Conservation (phyloP, 2,113 vertebrate genomes). For the Epinephelus fuscoguttatus region DNA sequence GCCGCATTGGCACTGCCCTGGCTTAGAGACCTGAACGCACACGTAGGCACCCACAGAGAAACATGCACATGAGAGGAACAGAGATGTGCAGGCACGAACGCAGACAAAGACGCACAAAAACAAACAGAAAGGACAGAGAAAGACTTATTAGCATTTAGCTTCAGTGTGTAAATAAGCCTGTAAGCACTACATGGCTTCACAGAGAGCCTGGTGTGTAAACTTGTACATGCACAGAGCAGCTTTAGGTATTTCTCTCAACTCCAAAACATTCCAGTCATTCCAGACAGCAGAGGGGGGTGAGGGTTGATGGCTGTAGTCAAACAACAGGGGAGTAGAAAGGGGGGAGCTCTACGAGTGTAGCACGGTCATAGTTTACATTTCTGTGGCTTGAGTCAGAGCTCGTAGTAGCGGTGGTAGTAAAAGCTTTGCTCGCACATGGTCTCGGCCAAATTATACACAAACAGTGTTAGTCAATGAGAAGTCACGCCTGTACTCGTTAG, state of each 20-base stretch:
- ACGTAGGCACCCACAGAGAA: neutral
- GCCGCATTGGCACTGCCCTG: conserved; percentile 95
- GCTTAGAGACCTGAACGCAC: conserved; percentile 90
- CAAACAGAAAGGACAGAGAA: neutral
- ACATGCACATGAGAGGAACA: neutral
- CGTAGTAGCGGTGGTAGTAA: conserved; percentile 44
- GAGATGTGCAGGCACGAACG: neutral
- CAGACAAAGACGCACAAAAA: conserved; percentile 20
- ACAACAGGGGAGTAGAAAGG: conserved; percentile 56
- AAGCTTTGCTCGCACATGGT: conserved; percentile 5
- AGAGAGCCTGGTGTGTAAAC: conserved; percentile 33
- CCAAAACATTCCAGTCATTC: conserved; percentile 83
- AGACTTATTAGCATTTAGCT: neutral
- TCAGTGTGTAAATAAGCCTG: neutral
- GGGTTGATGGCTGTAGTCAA: conserved; percentile 51
- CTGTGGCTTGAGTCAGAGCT: conserved; percentile 74
- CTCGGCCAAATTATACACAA: neutral
- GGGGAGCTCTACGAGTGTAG: conserved; percentile 18
- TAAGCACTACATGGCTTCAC: conserved; percentile 24
- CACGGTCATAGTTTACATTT: conserved; percentile 77
- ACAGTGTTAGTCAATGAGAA: neutral
- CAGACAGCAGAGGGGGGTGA: conserved; percentile 41
- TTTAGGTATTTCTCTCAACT: conserved; percentile 69
- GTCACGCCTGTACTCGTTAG: neutral
- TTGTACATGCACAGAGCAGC: conserved; percentile 78